These are phyloP conservation scores for Urosaurus nigricauda DNA, from an alignment of 2,797 vertebrate species.

Conservation along the genomic window DNA sequence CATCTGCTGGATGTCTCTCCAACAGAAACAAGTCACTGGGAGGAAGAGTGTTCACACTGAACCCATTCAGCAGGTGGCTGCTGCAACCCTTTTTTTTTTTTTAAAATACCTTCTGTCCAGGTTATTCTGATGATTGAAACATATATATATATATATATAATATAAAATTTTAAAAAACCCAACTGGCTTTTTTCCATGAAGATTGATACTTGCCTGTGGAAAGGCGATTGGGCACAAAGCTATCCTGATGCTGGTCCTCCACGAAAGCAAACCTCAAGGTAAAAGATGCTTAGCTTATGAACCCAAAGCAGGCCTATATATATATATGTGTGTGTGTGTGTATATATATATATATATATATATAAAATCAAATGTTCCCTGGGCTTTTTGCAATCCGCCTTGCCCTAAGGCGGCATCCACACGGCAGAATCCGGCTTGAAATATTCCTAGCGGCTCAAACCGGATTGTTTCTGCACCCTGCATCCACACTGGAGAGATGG, in stretches of 20 bases:
- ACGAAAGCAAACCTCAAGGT: neutral
- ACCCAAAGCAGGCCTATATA: neutral
- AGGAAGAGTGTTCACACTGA: constrained; percentile 11
- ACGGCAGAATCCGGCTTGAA: too few relatives aligned
- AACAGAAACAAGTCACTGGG: constrained; percentile 46
- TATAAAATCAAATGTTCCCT: too few relatives aligned
- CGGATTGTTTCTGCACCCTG: too few relatives aligned
- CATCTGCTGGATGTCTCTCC: constrained; percentile 74
- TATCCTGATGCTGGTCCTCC: neutral
- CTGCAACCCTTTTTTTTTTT: constrained; percentile 41
- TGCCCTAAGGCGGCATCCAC: too few relatives aligned
- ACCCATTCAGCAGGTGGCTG: constrained; percentile 76
- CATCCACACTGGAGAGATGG: too few relatives aligned
- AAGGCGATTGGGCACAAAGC: neutral
- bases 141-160: too few relatives aligned
- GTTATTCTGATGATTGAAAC: constrained; percentile 23
- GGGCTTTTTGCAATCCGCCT: too few relatives aligned
- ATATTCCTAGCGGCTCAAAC: too few relatives aligned
- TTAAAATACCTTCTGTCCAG: neutral
- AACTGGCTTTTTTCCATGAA: constrained; percentile 18
- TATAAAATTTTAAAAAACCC: too few relatives aligned
- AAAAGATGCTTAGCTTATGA: neutral
- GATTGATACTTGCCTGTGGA: neutral
- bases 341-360: too few relatives aligned
- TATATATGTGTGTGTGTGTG: too few relatives aligned